Evolutionary conservation across 2,113 vertebrate genomes (phyloP), one percentile per base, ranked within the genome.

Genomic region (Zosterops hypoxanthus): DNA sequence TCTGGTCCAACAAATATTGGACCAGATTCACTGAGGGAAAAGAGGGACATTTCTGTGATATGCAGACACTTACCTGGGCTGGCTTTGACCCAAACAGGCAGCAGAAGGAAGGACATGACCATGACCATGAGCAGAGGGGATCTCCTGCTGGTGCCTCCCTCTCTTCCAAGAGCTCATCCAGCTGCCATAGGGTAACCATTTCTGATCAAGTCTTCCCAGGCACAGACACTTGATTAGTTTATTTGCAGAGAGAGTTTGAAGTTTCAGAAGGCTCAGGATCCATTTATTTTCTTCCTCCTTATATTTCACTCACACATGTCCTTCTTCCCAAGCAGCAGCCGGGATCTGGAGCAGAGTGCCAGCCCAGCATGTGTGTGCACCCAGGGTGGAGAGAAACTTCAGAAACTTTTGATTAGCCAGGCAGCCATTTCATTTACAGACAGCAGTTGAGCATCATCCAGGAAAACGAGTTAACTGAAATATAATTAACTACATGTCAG

Each of bases 401-500:
- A 94, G 90, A 70, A 94, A 83, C 50, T 92, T 88, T 73, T 86
- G 68, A 96, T 94, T 94, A 96, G 41, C 75, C 90, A 63, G 72
- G 46, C 82, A 95, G 55, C 1, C 5, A 71, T 81, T 96, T 94
- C 68, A 93, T 96, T 96, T 95, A 83, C 52, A 96, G 85, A 78
- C 75, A 94, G 64, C 75, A 82, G 78, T 4, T 91, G 75, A 95
- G 82, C 90, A 93, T 94, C 82, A 80, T 81, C 79, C 85, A 81
- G 88, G 88, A 97, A 95, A 93, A 94, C 8, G 24, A 95, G 91
- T 93, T 92, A 94, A 73, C 76, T 77, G 71, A 83, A 83, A 88
- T 23, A 56, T 90, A 94, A 94, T 95, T 94, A 96, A 92, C 56
- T 94, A 14, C 76, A 36, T 96, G 88, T 92, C 95, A 93, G 90